These are phyloP conservation scores for Cossypha dichroa DNA, from an alignment of 2,797 vertebrate species.

Conservation along the genomic window DNA sequence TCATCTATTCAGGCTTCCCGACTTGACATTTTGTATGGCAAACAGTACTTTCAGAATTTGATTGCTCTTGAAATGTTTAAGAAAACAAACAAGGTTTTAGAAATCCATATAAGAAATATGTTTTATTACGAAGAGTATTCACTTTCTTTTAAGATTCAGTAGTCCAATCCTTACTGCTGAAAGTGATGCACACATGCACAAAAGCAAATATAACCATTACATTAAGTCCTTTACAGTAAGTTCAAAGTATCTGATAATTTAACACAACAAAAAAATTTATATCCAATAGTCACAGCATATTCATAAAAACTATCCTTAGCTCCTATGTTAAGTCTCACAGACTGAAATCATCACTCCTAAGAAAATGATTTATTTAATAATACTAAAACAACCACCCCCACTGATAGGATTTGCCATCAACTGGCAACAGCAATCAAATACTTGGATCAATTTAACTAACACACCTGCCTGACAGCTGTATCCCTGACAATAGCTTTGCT, in stretches of 20 bases:
- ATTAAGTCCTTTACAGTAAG: not conserved
- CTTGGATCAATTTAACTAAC: not conserved
- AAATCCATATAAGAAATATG: not conserved
- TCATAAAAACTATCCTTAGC: not conserved
- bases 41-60: not conserved
- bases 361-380: not conserved
- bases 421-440: not conserved
- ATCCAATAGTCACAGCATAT: not conserved
- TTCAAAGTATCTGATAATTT: not conserved
- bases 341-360: not conserved
- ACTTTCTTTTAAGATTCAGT: not conserved
- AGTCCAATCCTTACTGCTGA: not conserved
- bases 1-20: conserved; percentile 12
- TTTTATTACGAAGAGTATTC: not conserved
- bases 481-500: not conserved
- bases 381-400: not conserved
- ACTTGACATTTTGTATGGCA: not conserved
- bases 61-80: not conserved
- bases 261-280: not conserved
- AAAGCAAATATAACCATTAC: not conserved
- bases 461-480: not conserved
- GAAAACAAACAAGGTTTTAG: not conserved
- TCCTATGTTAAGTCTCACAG: not conserved
- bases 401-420: not conserved
- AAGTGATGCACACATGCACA: not conserved